Conservation (phyloP, 2,888 invertebrate species). For the Entomobrya multifasciata region DNA sequence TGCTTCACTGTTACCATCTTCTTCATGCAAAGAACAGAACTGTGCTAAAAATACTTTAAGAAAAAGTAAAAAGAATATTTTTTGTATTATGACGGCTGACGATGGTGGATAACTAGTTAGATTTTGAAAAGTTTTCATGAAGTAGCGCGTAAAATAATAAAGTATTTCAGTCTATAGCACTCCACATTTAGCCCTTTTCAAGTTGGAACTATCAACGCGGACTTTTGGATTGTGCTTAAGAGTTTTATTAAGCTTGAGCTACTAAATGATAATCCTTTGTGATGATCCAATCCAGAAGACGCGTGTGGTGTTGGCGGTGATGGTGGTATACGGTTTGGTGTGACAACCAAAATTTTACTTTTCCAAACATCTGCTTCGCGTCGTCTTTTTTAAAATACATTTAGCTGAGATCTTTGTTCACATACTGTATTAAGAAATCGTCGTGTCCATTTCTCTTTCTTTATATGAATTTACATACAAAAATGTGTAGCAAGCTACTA, state of each 20-base stretch:
- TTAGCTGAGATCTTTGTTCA: too few relatives aligned
- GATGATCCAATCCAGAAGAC: too few relatives aligned
- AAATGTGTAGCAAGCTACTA: too few relatives aligned
- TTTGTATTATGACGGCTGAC: conserved; percentile 54
- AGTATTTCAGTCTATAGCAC: too few relatives aligned
- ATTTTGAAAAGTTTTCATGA: too few relatives aligned
- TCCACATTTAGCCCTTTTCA: too few relatives aligned
- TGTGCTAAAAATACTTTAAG: conserved; percentile 42
- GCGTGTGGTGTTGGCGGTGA: conserved; percentile 16
- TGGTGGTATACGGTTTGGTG: conserved; percentile 28
- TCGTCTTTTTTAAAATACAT: conserved; percentile 34
- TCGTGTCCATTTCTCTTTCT: conserved; percentile 12
- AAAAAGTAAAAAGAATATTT: conserved; percentile 8
- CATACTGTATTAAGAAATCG: conserved; percentile 13
- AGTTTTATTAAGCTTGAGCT: too few relatives aligned
- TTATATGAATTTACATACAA: too few relatives aligned
- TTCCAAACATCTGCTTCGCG: conserved; percentile 60
- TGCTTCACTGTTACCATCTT: background rate
- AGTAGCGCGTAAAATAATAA: too few relatives aligned
- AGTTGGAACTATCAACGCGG: too few relatives aligned
- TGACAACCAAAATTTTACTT: conserved; percentile 35
- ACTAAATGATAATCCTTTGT: too few relatives aligned
- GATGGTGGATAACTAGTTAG: conserved; percentile 47
- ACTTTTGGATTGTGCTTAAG: too few relatives aligned
- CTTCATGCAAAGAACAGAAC: background rate